Conservation (phyloP, 2,888 invertebrate species). For the Aleiodes alternator region DNA sequence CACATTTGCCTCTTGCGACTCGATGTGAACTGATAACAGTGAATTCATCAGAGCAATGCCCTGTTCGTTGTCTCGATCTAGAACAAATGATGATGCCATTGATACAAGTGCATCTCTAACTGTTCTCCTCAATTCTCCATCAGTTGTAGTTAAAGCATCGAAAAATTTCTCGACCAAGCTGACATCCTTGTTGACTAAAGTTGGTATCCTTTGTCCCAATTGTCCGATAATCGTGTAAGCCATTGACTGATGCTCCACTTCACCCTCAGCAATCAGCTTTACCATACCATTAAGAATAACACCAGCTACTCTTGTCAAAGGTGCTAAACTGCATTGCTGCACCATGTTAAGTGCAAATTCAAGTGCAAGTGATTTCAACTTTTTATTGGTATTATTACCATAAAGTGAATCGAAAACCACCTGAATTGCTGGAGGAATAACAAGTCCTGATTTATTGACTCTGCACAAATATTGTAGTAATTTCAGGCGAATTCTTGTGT, state of each 20-base stretch:
- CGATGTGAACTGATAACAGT: conserved; percentile 84
- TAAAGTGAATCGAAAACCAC: conserved; percentile 92
- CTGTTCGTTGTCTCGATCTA: conserved; percentile 67
- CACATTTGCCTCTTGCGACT: conserved; percentile 82
- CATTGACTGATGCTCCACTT: conserved; percentile 80
- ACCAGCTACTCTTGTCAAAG: conserved; percentile 82
- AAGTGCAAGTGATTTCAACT: conserved; percentile 87
- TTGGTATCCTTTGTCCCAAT: conserved; percentile 79
- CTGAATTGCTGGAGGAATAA: conserved; percentile 88
- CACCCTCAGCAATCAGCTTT: conserved; percentile 83
- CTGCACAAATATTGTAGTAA: conserved; percentile 88
- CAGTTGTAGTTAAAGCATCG: conserved; percentile 74
- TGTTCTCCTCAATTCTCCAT: conserved; percentile 67
- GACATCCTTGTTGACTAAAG: conserved; percentile 83
- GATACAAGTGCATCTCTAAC: conserved; percentile 69
- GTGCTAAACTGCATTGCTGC: conserved; percentile 82
- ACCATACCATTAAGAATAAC: conserved; percentile 85
- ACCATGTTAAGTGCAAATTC: conserved; percentile 89
- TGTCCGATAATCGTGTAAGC: conserved; percentile 86
- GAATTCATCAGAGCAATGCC: conserved; percentile 79
- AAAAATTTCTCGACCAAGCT: conserved; percentile 78
- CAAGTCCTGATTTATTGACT: conserved; percentile 83
- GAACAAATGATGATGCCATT: conserved; percentile 69
- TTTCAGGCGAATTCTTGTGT: conserved; percentile 89
- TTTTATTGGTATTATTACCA: conserved; percentile 88